Evolutionary conservation across 2,888 invertebrate genomes (phyloP).

Genomic region (Synanthedon tipuliformis): DNA sequence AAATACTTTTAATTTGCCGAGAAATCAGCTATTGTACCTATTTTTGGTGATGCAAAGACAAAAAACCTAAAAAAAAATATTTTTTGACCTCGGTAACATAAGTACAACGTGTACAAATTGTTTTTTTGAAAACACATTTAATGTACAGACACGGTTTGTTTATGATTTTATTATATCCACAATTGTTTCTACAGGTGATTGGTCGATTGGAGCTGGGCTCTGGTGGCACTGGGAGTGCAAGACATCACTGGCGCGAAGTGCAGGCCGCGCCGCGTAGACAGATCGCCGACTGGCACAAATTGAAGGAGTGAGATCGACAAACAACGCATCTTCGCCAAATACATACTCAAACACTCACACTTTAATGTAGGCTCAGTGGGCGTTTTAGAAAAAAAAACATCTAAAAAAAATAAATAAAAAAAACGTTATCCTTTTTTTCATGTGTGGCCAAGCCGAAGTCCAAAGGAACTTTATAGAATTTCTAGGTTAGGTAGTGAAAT

Average conservation of each 20-base stretch:
- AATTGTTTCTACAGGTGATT: constrained; percentile 77
- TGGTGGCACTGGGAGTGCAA: constrained; percentile 82
- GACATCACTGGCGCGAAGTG: constrained; percentile 98
- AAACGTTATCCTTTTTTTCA: background rate
- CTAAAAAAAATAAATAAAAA: background rate
- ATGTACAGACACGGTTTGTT: too few relatives aligned
- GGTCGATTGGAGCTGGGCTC: constrained; percentile 94
- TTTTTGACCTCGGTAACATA: too few relatives aligned
- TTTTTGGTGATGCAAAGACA: background rate
- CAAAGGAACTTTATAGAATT: constrained; percentile 16
- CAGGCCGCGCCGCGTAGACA: constrained; percentile 96
- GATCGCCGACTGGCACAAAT: constrained; percentile 99
- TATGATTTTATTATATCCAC: background rate
- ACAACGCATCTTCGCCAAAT: constrained; percentile 4
- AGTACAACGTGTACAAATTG: too few relatives aligned
- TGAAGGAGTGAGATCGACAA: constrained; percentile 78
- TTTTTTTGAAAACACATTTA: too few relatives aligned
- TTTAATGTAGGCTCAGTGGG: too few relatives aligned
- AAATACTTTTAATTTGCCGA: too few relatives aligned
- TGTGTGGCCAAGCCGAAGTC: constrained; percentile 36
- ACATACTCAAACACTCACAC: too few relatives aligned
- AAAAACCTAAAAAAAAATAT: background rate
- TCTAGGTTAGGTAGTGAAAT: background rate
- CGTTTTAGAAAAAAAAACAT: too few relatives aligned
- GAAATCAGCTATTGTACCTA: too few relatives aligned